These are phyloP conservation scores for Agriopis leucophaearia DNA, from an alignment of 2,888 invertebrate genomes.

Conservation along the genomic window DNA sequence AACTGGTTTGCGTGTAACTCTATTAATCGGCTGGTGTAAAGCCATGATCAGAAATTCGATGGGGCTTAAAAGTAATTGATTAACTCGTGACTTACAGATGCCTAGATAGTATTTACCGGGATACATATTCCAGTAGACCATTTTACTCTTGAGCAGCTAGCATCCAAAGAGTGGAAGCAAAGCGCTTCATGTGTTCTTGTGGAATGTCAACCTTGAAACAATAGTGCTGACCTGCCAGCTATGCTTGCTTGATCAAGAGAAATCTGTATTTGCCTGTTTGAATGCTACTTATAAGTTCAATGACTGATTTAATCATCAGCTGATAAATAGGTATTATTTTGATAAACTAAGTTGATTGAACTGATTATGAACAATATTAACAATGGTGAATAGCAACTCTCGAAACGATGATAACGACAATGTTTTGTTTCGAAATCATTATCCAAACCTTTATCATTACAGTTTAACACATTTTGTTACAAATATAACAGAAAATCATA, in stretches of 20 bases:
- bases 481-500: too few relatives aligned
- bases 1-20: too few relatives aligned
- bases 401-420: neutral
- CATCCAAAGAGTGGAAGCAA: neutral
- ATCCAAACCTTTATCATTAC: too few relatives aligned
- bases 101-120: neutral
- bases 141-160: neutral
- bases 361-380: neutral
- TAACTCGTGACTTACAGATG: too few relatives aligned
- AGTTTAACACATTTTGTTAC: too few relatives aligned
- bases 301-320: constrained; percentile 7
- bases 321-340: constrained; percentile 4
- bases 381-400: neutral
- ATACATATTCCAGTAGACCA: neutral
- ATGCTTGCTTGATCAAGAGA: neutral
- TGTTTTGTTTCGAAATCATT: neutral
- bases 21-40: too few relatives aligned
- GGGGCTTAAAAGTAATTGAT: too few relatives aligned
- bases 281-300: neutral
- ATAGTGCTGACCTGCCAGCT: neutral
- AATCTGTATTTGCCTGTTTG: neutral
- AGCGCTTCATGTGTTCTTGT: neutral
- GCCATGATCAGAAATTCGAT: too few relatives aligned
- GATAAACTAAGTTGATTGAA: neutral
- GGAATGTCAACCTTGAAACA: neutral